A percentile compares a stretch with the other conserved stretches of the same genome.
Evolutionary conservation across 2,888 invertebrate genomes (phyloP).

Genomic region (Nudaria mundana): DNA sequence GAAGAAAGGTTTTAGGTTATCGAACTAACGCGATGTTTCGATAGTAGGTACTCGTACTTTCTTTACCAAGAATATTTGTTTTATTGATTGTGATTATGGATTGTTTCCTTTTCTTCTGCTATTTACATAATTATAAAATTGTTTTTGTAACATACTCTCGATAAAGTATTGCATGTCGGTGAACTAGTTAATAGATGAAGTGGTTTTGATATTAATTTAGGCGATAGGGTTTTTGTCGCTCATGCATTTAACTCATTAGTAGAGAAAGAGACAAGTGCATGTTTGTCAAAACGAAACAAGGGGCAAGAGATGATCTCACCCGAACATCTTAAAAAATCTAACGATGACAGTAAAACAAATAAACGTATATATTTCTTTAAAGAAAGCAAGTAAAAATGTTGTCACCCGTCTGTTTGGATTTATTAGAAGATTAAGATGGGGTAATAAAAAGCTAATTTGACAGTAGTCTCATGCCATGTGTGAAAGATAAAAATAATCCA

Average conservation of each 20-base stretch:
- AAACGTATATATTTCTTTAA: neutral
- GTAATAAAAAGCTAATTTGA: conserved; percentile 59
- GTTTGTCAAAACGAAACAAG: no score
- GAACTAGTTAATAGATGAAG: no score
- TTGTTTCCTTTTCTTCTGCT: conserved; percentile 1
- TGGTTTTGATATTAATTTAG: no score
- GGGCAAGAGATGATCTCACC: neutral
- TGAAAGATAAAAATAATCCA: conserved; percentile 52
- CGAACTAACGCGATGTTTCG: conserved; percentile 46
- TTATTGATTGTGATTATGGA: conserved; percentile 11
- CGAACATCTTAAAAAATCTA: conserved; percentile 5
- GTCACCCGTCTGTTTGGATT: conserved; percentile 37
- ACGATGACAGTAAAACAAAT: conserved; percentile 25
- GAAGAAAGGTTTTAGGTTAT: conserved; percentile 44
- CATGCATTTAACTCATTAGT: no score
- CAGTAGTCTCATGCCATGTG: conserved; percentile 57
- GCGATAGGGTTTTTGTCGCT: no score
- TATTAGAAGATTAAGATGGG: conserved; percentile 59
- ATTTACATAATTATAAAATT: no score
- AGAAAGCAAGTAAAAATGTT: conserved; percentile 21
- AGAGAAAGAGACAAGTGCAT: no score
- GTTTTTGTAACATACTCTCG: no score
- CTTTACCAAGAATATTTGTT: conserved; percentile 16
- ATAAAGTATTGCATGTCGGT: no score
- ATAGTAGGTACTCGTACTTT: conserved; percentile 31